Evolutionary conservation across 2,797 vertebrate genomes (phyloP).

Genomic region (Takifugu rubripes): DNA sequence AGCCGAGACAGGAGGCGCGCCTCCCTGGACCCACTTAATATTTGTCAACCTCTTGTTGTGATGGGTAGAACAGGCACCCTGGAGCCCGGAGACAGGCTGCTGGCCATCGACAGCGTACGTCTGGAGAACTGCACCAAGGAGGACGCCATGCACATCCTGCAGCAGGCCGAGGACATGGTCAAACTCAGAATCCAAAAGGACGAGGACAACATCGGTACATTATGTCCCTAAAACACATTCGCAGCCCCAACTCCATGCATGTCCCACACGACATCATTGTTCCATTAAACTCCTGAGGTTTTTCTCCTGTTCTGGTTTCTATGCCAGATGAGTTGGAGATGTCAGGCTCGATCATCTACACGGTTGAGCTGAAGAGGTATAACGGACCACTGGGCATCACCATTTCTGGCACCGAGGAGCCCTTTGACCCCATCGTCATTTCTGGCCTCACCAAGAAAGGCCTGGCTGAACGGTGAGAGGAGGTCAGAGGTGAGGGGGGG

Average conservation of each 20-base stretch:
- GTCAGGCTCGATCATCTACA: conserved; percentile 94
- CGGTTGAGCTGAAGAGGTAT: conserved; percentile 92
- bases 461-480: conserved; percentile 91
- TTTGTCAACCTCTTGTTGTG: conserved; percentile 37
- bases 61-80: conserved; percentile 89
- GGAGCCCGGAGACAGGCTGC: conserved; percentile 92
- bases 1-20: conserved; percentile 39
- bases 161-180: conserved; percentile 96
- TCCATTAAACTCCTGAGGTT: not conserved
- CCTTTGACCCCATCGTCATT: conserved; percentile 96
- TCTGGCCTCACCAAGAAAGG: conserved; percentile 94
- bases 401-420: conserved; percentile 96
- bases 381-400: conserved; percentile 96
- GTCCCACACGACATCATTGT: not conserved
- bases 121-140: conserved; percentile 94
- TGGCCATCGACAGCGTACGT: conserved; percentile 96
- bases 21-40: conserved; percentile 21
- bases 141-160: conserved; percentile 92
- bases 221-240: not conserved
- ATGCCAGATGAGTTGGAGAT: conserved; percentile 91
- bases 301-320: not conserved
- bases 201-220: conserved; percentile 92
- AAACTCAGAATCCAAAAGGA: conserved; percentile 96
- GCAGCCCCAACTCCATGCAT: too few species aligned
- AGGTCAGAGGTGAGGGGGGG: not conserved